Conservation (phyloP, 2,888 invertebrate species). For the Diarsia dahlii region DNA sequence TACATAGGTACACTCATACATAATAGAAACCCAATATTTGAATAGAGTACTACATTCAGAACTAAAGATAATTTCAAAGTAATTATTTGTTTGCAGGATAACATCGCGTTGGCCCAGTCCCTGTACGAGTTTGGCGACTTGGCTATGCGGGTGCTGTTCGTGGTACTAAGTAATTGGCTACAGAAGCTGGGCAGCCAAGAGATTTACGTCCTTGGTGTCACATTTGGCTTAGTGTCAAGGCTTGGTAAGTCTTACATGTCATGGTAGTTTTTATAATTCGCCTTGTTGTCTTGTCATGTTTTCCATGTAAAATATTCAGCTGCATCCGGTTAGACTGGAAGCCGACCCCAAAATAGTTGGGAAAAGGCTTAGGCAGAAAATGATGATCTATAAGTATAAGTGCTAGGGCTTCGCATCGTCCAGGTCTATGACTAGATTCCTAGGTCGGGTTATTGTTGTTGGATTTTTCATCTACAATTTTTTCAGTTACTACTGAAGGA, state of each 20-base stretch:
- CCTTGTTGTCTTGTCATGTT: too few relatives aligned
- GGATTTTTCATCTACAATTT: background rate
- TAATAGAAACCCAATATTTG: slow-evolving; percentile 19
- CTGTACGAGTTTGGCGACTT: slow-evolving; percentile 92
- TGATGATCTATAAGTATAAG: background rate
- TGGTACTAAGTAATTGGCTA: slow-evolving; percentile 88
- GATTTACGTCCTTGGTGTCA: slow-evolving; percentile 91
- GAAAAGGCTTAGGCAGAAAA: too few relatives aligned
- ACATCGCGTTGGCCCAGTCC: slow-evolving; percentile 92
- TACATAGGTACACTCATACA: background rate
- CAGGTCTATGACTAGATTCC: background rate
- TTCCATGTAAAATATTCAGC: too few relatives aligned
- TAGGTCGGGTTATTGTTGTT: background rate
- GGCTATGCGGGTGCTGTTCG: slow-evolving; percentile 90
- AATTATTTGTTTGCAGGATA: slow-evolving; percentile 78
- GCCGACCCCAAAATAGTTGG: too few relatives aligned
- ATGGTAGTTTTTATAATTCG: background rate
- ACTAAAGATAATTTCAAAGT: background rate
- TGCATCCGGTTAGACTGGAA: too few relatives aligned
- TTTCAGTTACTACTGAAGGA: too few relatives aligned
- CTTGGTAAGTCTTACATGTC: slow-evolving; percentile 88
- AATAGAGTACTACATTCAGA: background rate
- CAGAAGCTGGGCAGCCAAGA: slow-evolving; percentile 90
- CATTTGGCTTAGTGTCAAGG: slow-evolving; percentile 87
- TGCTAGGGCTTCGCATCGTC: background rate